Conservation (phyloP, 35 echinoderm and acorn worm species). For the Holothuria glaberrima region DNA sequence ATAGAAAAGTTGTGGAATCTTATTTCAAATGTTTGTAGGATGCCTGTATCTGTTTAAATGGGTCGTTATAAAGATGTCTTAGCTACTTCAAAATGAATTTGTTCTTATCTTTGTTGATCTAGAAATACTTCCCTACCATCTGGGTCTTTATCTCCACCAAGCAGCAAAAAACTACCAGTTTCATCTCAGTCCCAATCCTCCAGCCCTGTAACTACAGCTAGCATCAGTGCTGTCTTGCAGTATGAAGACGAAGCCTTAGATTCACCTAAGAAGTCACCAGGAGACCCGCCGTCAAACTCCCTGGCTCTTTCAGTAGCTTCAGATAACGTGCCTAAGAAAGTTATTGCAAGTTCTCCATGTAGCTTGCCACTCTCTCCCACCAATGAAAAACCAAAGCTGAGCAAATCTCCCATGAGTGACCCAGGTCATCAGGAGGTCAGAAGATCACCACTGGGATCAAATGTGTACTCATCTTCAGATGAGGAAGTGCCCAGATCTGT, state of each 20-base stretch:
- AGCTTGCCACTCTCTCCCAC: conserved; percentile 57
- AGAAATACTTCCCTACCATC: too few relatives aligned
- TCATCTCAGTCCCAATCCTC: neutral
- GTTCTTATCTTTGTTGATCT: neutral
- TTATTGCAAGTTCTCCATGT: conserved; percentile 9
- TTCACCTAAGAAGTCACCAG: too few relatives aligned
- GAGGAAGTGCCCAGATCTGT: conserved; percentile 41
- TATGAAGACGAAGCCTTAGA: neutral
- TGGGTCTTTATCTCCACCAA: too few relatives aligned
- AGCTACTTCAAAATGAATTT: neutral
- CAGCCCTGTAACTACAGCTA: conserved; percentile 33
- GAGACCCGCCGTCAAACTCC: too few relatives aligned
- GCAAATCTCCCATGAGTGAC: conserved; percentile 53
- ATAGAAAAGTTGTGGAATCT: too few relatives aligned
- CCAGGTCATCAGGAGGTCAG: conserved; percentile 38
- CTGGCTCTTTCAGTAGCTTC: neutral
- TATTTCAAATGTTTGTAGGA: too few relatives aligned
- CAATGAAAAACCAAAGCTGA: conserved; percentile 33
- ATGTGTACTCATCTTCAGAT: conserved; percentile 34
- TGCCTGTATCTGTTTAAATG: too few relatives aligned
- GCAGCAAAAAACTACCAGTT: too few relatives aligned
- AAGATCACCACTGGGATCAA: conserved; percentile 44
- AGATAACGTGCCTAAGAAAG: neutral
- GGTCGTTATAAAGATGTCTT: neutral
- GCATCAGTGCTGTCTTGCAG: conserved; percentile 47